Evolutionary conservation across 2,888 invertebrate species (phyloP).

Genomic region (Acrobasis suavella): DNA sequence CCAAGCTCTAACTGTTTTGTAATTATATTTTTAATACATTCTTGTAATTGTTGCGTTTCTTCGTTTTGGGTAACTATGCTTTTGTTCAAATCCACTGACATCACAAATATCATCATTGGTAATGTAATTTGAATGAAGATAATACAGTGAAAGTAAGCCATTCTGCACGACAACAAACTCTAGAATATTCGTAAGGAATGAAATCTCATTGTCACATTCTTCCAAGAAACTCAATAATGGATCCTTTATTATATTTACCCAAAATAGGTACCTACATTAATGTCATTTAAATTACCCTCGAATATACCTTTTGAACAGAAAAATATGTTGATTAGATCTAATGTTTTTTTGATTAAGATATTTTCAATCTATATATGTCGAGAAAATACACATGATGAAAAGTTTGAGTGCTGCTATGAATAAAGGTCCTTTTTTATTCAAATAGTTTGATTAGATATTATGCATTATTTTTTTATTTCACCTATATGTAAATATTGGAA

Average conservation of each 20-base stretch:
- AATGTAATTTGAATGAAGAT: not conserved
- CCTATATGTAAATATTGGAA: too few species aligned
- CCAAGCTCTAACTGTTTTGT: conserved; percentile 3
- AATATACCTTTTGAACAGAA: too few species aligned
- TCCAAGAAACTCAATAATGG: not conserved
- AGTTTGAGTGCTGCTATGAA: too few species aligned
- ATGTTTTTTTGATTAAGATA: not conserved
- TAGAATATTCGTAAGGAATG: not conserved
- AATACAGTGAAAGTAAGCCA: not conserved
- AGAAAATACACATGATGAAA: too few species aligned
- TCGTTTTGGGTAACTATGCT: not conserved
- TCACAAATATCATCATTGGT: not conserved
- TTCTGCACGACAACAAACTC: not conserved
- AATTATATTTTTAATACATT: not conserved
- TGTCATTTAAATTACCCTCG: not conserved
- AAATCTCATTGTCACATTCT: not conserved
- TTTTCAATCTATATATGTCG: too few species aligned
- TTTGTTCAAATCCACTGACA: not conserved
- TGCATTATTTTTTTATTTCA: too few species aligned
- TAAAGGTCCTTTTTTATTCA: too few species aligned
- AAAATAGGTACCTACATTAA: not conserved
- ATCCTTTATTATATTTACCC: conserved; percentile 5
- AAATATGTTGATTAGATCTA: not conserved
- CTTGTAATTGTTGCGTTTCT: not conserved
- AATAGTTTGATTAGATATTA: too few species aligned